A percentile compares a stretch with the other conserved stretches of the same genome.
These are phyloP conservation scores for Porites evermanni DNA, from an alignment of 92 coral and sea anemone species.

Conservation along the genomic window DNA sequence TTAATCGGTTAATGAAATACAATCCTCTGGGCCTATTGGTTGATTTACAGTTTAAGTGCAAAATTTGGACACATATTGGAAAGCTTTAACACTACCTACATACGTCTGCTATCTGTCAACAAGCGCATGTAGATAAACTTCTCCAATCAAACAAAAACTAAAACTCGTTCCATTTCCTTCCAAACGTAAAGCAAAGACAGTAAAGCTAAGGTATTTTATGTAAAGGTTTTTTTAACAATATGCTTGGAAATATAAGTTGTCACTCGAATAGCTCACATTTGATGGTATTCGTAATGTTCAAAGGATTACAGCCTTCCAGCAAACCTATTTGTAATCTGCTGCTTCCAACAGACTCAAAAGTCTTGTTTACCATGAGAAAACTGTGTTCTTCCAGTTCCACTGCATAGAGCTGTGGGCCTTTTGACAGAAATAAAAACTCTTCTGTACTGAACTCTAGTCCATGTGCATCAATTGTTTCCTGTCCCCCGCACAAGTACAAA, in stretches of 20 bases:
- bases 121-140: not conserved
- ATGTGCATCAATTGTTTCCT: not conserved
- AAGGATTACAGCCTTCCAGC: constrained; percentile 5
- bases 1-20: constrained; percentile 20
- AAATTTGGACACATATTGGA: constrained; percentile 35
- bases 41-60: constrained; percentile 11
- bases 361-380: not conserved
- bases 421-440: constrained; percentile 25
- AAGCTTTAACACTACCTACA: constrained; percentile 3
- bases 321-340: constrained; percentile 12
- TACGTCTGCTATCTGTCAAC: not conserved
- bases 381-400: too few relatives aligned
- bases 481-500: constrained; percentile 17
- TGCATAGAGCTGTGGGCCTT: too few relatives aligned
- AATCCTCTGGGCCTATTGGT: constrained; percentile 10
- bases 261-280: not conserved
- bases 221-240: not conserved
- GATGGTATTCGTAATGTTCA: not conserved
- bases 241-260: not conserved
- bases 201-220: not conserved
- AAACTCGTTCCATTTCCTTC: not conserved
- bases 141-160: not conserved
- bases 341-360: constrained; percentile 9
- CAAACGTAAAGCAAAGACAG: not conserved
- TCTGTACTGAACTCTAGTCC: constrained; percentile 14